Evolutionary conservation across 2,888 invertebrate genomes (phyloP), one percentile per base, ranked within the genome.

Genomic region (Mimachlamys varia): DNA sequence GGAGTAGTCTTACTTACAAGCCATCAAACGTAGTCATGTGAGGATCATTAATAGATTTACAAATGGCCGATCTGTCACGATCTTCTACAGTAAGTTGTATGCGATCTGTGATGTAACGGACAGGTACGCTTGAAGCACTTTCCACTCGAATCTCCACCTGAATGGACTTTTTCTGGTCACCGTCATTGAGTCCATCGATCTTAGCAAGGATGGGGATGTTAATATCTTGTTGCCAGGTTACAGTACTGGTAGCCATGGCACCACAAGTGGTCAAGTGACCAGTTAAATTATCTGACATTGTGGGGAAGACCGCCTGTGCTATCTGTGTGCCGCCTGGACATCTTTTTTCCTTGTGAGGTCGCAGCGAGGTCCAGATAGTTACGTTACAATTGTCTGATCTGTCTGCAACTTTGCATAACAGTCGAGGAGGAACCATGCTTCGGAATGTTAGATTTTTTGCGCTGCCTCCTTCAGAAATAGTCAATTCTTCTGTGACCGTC

Each of bases 31-130:
- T 95, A 0, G 91, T 94, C 91, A 95, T 94, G 89, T 95, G 95
- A 10, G 95, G 95, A 90, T 95, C 95, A 87, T 95, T 95, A 2
- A 94, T 90, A 15, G 95, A 95, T n/a, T 93, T 91, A 89, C 95
- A 95, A 17, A 89, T 91, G n/a, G 93, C 92, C 15, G 88, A 88
- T 58, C 90, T 92, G 91, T 95, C 94, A 22, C 90, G 93, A 90
- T 95, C 95, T 17, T 93, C 92, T 0, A 94, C 93, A 33, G 92
- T 93, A 0, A 95, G 93, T 93, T 94, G 89, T 22, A 92, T 89
- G 88, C 76, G 89, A 53, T 88, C 89, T 33, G 90, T 53, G 38
- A 90, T 89, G 76, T 90, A 91, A 17, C 87, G 15, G 37, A 33
- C 37, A 10, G 12, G 22, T 50, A 44, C 19, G 88, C 89, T 49